Conservation (phyloP, 2,113 vertebrate genomes). For the Xiphorhynchus elegans region DNA sequence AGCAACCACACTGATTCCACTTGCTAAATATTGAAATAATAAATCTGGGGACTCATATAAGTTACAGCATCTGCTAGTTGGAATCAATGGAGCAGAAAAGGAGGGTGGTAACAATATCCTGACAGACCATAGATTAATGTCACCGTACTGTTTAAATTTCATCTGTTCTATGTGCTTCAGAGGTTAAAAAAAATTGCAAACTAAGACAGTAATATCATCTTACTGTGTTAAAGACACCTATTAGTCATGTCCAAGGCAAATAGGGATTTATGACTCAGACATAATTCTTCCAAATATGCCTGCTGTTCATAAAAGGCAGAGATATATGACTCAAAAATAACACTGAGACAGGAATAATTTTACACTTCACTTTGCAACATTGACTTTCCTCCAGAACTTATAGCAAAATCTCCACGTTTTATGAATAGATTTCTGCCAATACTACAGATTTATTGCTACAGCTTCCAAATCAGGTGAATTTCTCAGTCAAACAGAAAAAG, state of each 20-base stretch:
- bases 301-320: constrained; percentile 79
- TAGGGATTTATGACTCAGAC: constrained; percentile 79
- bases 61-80: constrained; percentile 17
- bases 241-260: constrained; percentile 78
- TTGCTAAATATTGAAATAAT: constrained; percentile 45
- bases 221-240: constrained; percentile 74
- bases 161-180: constrained; percentile 49
- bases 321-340: constrained; percentile 80
- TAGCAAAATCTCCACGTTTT: constrained; percentile 52
- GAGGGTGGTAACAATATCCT: constrained; percentile 11
- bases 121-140: constrained; percentile 39
- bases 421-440: constrained; percentile 67
- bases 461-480: constrained; percentile 63
- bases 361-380: constrained; percentile 72
- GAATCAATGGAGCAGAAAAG: constrained; percentile 33
- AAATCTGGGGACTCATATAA: not conserved
- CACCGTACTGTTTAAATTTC: constrained; percentile 51
- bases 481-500: constrained; percentile 34
- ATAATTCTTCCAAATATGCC: constrained; percentile 79
- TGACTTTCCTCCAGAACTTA: constrained; percentile 70
- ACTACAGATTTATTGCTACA: constrained; percentile 59
- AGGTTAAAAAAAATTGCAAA: constrained; percentile 67
- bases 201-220: constrained; percentile 71
- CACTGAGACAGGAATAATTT: constrained; percentile 78
- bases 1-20: not conserved